Evolutionary conservation across 2,888 invertebrate genomes (phyloP).

Genomic region (Cosmopolites sordidus): DNA sequence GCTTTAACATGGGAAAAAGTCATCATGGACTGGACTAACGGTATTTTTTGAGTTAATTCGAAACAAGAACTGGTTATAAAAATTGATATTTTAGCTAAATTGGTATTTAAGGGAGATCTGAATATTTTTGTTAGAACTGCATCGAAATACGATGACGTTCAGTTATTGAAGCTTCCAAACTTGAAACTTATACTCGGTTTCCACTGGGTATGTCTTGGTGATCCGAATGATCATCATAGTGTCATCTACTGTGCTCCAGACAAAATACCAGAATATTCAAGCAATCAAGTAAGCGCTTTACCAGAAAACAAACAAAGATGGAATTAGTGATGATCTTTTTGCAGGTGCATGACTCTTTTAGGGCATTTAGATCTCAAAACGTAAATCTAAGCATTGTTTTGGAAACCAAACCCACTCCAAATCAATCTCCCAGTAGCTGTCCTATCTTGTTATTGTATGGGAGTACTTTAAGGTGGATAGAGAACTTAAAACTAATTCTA

Average conservation of each 20-base stretch:
- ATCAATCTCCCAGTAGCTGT: constrained; percentile 45
- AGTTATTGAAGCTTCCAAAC: constrained; percentile 85
- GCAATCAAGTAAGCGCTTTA: constrained; percentile 68
- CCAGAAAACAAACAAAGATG: neutral
- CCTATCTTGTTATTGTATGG: constrained; percentile 83
- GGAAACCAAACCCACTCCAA: constrained; percentile 65
- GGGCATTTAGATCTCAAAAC: constrained; percentile 88
- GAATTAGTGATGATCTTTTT: constrained; percentile 28
- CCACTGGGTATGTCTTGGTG: constrained; percentile 87
- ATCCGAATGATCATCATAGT: constrained; percentile 93
- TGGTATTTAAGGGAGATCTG: constrained; percentile 87
- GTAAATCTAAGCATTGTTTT: constrained; percentile 73
- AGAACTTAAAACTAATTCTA: constrained; percentile 87
- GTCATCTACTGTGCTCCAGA: constrained; percentile 95
- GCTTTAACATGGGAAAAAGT: constrained; percentile 93
- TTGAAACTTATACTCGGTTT: constrained; percentile 78
- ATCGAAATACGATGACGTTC: constrained; percentile 97
- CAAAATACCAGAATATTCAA: constrained; percentile 93
- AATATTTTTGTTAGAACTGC: constrained; percentile 95
- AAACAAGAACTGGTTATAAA: neutral
- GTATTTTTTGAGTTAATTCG: constrained; percentile 42
- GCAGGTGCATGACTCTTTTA: constrained; percentile 87
- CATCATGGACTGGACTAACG: constrained; percentile 94
- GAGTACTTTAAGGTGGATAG: constrained; percentile 93
- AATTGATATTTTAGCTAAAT: constrained; percentile 59